These are phyloP conservation scores for Clarias laeviceps DNA, from an alignment of 2,797 vertebrate genomes.

Conservation along the genomic window DNA sequence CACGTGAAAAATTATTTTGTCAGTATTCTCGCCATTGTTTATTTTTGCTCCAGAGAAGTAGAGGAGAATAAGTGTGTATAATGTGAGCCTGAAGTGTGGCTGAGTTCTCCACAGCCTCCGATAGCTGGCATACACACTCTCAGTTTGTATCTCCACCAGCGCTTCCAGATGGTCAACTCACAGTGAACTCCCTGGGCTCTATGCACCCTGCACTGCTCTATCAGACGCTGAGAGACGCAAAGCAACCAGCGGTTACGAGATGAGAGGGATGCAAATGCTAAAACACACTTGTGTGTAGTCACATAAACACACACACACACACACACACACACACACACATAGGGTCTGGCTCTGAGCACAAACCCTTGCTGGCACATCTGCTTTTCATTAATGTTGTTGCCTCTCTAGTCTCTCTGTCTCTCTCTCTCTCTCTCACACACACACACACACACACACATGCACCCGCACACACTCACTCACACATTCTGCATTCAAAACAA, in stretches of 20 bases:
- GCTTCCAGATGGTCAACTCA: conserved; percentile 61
- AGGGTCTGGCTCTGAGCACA: conserved; percentile 33
- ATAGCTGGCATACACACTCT: conserved; percentile 50
- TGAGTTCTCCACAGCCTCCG: conserved; percentile 47
- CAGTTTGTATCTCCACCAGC: conserved; percentile 50
- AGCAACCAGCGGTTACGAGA: conserved; percentile 50
- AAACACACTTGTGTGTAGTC: conserved; percentile 18
- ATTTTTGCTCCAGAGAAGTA: not conserved
- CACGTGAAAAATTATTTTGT: not conserved
- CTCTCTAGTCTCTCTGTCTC: conserved; percentile 19
- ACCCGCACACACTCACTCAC: conserved; percentile 33
- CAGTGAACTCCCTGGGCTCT: conserved; percentile 53
- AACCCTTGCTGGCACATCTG: conserved; percentile 57
- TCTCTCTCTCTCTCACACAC: conserved; percentile 11
- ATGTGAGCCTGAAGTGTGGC: conserved; percentile 49
- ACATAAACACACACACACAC: conserved; percentile 27
- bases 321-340: conserved; percentile 25
- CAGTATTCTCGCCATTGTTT: not conserved
- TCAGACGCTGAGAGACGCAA: conserved; percentile 46
- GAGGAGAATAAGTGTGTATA: conserved; percentile 34
- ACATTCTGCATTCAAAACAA: conserved; percentile 49
- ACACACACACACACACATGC: not conserved
- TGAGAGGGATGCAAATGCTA: conserved; percentile 47
- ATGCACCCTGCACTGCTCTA: conserved; percentile 43
- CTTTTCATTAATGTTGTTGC: conserved; percentile 54